Evolutionary conservation across 1,140 invertebrate genomes (phyloP).

Genomic region (Drosophila chauvacae): DNA sequence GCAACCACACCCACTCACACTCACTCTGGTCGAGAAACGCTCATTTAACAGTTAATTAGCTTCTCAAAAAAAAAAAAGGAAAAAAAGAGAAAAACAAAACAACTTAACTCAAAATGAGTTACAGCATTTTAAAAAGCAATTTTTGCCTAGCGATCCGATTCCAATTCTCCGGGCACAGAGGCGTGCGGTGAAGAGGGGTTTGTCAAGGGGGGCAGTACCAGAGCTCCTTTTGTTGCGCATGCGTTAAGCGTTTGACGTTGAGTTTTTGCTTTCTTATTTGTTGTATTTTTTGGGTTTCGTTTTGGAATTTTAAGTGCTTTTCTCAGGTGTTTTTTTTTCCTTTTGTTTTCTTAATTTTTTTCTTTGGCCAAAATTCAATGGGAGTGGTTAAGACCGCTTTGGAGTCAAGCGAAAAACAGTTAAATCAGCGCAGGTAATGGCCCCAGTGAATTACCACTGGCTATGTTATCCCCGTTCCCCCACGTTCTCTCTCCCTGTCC

Average conservation of each 20-base stretch:
- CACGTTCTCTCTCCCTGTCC: neutral
- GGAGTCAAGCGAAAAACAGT: constrained; percentile 41
- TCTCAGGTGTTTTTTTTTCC: constrained; percentile 38
- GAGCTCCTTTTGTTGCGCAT: constrained; percentile 65
- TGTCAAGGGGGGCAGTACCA: neutral
- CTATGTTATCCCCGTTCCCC: constrained; percentile 8
- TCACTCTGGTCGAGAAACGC: constrained; percentile 7
- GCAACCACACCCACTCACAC: constrained; percentile 13
- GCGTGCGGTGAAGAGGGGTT: neutral
- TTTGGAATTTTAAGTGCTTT: constrained; percentile 57
- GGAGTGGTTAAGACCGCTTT: constrained; percentile 14
- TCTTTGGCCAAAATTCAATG: constrained; percentile 16
- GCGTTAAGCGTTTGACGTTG: constrained; percentile 63
- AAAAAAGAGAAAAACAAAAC: neutral
- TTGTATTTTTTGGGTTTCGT: constrained; percentile 3
- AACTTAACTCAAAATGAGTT: constrained; percentile 27
- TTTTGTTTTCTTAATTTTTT: neutral
- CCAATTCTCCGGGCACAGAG: constrained; percentile 12
- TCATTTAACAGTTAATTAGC: constrained; percentile 47
- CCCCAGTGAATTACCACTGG: constrained; percentile 33
- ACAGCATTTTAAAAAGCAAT: constrained; percentile 46
- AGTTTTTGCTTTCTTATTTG: constrained; percentile 21
- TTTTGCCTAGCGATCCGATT: constrained; percentile 47
- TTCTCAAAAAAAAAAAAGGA: neutral
- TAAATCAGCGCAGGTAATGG: constrained; percentile 45